Evolutionary conservation across 1,140 invertebrate genomes (phyloP), one percentile per base, ranked within the genome.

Genomic region (Ericerus pela): DNA sequence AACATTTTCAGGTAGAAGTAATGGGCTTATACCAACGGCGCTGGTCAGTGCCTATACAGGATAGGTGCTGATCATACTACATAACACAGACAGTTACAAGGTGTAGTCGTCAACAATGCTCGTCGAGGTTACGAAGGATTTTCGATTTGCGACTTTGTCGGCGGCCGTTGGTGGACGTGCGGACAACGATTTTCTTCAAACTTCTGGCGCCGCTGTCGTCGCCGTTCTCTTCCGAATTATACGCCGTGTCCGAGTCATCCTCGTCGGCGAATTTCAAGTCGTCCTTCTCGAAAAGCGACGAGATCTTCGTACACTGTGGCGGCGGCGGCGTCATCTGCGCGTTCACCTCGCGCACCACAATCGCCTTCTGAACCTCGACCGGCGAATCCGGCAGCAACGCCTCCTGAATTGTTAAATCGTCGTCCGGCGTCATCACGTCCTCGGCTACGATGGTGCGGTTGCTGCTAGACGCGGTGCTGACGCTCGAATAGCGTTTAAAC

Each of bases 151-250:
- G n/a, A n/a, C n/a, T n/a, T n/a, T n/a, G n/a, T n/a, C n/a, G n/a
- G n/a, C n/a, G n/a, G n/a, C n/a, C n/a, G n/a, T n/a, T n/a, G n/a
- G n/a, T n/a, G n/a, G n/a, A n/a, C n/a, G n/a, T n/a, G n/a, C n/a
- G n/a, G n/a, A n/a, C n/a, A n/a, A n/a, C n/a, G n/a, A n/a, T n/a
- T n/a, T n/a, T n/a, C n/a, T n/a, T n/a, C n/a, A n/a, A n/a, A n/a
- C n/a, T n/a, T n/a, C n/a, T n/a, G n/a, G n/a, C n/a, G n/a, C n/a
- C n/a, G n/a, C n/a, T n/a, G n/a, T n/a, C n/a, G n/a, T n/a, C n/a
- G n/a, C n/a, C n/a, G n/a, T n/a, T n/a, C n/a, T 47, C 37, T 41
- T 41, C 41, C 2, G 41, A 47, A 47, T 47, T 47, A 47, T 47
- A 47, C 2, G 41, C 41, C 2, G 41, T 47, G 26, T 47, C 41